Base-by-base conservation (phyloP, 2,797 vertebrate species). In the Cynopterus sphinx region DNA sequence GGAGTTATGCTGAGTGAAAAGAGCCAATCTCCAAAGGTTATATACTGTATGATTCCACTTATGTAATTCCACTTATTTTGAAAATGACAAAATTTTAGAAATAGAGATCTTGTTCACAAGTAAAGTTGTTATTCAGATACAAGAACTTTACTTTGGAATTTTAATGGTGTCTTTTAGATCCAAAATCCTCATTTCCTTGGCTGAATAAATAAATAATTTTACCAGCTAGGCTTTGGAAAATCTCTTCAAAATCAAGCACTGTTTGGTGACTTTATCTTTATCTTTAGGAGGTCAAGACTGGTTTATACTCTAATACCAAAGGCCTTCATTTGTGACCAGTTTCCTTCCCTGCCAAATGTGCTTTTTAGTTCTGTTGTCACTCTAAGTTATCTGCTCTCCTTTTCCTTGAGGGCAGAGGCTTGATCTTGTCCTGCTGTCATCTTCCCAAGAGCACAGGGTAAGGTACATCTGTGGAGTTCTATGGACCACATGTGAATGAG, bases 201-300 rank as follows among this genome's bases (percentile, higher is more conserved):
- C 43, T 87, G 71, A 91, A n/a, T 84, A 91, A 87, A 83, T 77
- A 83, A 90, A 92, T 79, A 12, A 85, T 88, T 57, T 77, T n/a
- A 82, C n/a, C 71, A 36, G 33, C 33, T 41, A 63, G 59, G 39
- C 73, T 82, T 91, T 93, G 91, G 67, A 81, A 93, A 59, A 59
- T 77, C 9, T 71, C 75, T 81, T 55, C 67, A 67, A 88, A 88
- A 81, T 88, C 41, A 77, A 83, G 71, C 26, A 61, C 55, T 17
- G 9, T 31, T 31, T 57, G 46, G 3, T 87, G 78, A 84, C 21
- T 5, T 81, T 43, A 46, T 46, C 6, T 59, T 91, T 26, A 84
- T 79, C 57, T 53, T 49, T 53, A 19, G 57, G 41, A 46, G 2
- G 61, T 75, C 55, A 68, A 70, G 53, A 17, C 9, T 33, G 39